Conservation (phyloP, 2,888 invertebrate genomes). For the Boloria euphrosyne region DNA sequence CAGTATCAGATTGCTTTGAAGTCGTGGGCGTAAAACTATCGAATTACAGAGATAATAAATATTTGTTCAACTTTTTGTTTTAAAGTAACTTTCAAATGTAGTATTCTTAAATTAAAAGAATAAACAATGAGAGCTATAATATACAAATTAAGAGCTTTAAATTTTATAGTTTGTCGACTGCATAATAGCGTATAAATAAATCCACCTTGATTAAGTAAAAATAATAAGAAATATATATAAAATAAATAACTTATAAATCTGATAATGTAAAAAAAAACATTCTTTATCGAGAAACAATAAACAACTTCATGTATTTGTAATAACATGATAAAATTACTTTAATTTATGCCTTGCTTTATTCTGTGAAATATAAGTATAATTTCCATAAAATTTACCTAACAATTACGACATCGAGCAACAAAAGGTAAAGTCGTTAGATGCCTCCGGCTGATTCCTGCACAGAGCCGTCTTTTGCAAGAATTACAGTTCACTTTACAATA, state of each 20-base stretch:
- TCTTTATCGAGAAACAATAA: no score
- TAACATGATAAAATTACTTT: neutral
- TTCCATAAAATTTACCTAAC: conserved; percentile 15
- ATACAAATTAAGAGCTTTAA: no score
- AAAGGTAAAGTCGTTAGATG: conserved; percentile 19
- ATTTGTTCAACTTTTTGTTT: conserved; percentile 11
- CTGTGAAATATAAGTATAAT: conserved; percentile 9
- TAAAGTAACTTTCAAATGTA: neutral
- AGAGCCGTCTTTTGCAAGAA: conserved; percentile 11
- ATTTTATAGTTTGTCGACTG: no score
- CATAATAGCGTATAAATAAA: no score
- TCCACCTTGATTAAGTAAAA: no score
- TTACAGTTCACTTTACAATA: conserved; percentile 10
- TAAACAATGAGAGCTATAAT: no score
- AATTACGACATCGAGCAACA: conserved; percentile 20
- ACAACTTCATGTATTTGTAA: neutral
- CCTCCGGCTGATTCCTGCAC: conserved; percentile 19
- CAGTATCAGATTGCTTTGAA: conserved; percentile 16
- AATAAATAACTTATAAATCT: no score
- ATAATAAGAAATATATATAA: no score
- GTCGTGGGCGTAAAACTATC: conserved; percentile 15
- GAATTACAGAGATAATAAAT: conserved; percentile 9
- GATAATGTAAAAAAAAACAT: no score
- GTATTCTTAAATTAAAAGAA: neutral
- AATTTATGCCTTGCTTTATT: neutral